phyloP scores from a whole-genome alignment of 2,113 vertebrate species.

The Lophotis ruficrista region DNA sequence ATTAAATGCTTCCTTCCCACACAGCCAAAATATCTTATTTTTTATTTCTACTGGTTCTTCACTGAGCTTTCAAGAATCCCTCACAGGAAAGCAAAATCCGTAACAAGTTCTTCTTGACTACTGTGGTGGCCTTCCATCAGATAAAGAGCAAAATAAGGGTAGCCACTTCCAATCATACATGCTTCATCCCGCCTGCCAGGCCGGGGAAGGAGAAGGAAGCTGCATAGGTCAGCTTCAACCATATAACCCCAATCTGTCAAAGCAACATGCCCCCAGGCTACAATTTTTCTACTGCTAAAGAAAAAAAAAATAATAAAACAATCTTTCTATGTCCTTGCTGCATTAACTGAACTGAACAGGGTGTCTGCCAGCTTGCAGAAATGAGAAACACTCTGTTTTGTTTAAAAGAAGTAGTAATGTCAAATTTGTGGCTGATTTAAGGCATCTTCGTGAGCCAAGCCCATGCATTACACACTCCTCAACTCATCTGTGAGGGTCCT shows the following conservation, averaged over 20 bases:
- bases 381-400: not conserved
- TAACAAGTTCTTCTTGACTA: not conserved
- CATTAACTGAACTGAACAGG: not conserved
- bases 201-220: not conserved
- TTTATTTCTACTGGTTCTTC: not conserved
- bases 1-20: slow-evolving; percentile 15
- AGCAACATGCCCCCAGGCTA: not conserved
- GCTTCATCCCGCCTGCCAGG: not conserved
- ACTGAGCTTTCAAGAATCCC: not conserved
- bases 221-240: slow-evolving; percentile 16
- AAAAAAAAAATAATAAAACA: not conserved
- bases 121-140: not conserved
- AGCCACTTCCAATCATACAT: not conserved
- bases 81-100: not conserved
- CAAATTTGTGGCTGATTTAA: not conserved
- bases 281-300: not conserved
- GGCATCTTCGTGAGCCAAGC: not conserved
- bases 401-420: not conserved
- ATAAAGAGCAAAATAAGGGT: not conserved
- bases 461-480: not conserved
- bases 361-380: not conserved
- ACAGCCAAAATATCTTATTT: not conserved
- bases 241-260: slow-evolving; percentile 47
- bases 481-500: not conserved
- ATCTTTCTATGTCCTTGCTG: not conserved